Evolutionary conservation across 37 sponge, comb jelly and placozoan genomes (phyloP), one percentile per base, ranked within the genome.

Genomic region (Spongia lamella): DNA sequence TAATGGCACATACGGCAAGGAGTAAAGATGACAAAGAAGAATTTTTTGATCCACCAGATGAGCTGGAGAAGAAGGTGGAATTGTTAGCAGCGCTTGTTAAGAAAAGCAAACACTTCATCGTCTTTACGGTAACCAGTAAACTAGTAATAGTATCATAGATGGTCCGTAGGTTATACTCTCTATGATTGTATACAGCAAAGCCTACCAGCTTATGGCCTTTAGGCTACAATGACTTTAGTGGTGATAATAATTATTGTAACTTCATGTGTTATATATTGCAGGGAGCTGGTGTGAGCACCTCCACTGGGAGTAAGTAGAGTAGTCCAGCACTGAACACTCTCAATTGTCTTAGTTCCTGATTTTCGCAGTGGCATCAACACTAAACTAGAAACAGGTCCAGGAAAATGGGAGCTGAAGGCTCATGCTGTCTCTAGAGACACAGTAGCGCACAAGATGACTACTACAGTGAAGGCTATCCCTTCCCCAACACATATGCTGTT

Each of bases 351-450:
- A 88, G 89, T 89, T 68, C 90, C 90, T 49, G 90, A 89, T 75
- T 89, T 89, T 47, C 84, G 90, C 34, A 89, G 90, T 83, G 90
- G 90, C 14, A 89, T 89, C 54, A 33, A 84, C 76, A 89, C 90
- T 13, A 57, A 49, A 27, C 32, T 89, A 33, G 68, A 68, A 51
- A 89, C 90, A 68, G 79, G 85, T 30, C 90, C 90, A 14, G 90
- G 90, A 1, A 70, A 22, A 35, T 89, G 90, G 90, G 90, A 89
- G 72, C 72, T 89, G 30, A 17, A 63, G 9, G 90, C 90, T 35
- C 54, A 86, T 7, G 69, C 76, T 6, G 13, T 56, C 53, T 1
- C 0, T 22, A 33, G 79, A 31, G 61, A 39, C 29, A 20, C 26
- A 29, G 2, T 47, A 0, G 65, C 69, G 38, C 25, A 36, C 43